phyloP scores from a whole-genome alignment of 1,140 invertebrate genomes.

The Psilanteris sp. region DNA sequence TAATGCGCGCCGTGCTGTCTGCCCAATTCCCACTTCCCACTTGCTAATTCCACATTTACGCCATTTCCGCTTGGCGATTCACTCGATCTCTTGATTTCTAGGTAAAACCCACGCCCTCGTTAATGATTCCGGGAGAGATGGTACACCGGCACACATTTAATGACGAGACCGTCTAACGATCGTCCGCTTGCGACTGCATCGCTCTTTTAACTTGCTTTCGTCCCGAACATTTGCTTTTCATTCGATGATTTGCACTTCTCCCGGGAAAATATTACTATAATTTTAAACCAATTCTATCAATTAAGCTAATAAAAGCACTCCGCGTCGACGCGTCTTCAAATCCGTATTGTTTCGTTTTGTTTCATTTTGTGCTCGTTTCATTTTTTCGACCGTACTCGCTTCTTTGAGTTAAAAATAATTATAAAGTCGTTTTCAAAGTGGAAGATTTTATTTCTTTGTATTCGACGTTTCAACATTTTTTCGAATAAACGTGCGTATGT shows the following conservation, averaged over 20 bases:
- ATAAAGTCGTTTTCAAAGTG: too few species aligned
- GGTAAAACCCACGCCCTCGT: constrained; percentile 69
- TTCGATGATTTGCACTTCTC: constrained; percentile 33
- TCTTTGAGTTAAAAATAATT: too few species aligned
- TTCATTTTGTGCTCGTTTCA: too few species aligned
- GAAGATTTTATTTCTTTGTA: too few species aligned
- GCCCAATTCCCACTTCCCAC: constrained; percentile 72
- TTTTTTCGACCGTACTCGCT: too few species aligned
- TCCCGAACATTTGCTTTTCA: constrained; percentile 33
- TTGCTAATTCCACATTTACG: constrained; percentile 70
- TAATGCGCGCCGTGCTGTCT: constrained; percentile 72
- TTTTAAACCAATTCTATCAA: constrained; percentile 12
- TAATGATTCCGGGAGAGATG: constrained; percentile 60
- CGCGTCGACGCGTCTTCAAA: neutral
- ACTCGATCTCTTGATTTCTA: constrained; percentile 68
- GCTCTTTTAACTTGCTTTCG: constrained; percentile 17
- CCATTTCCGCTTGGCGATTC: constrained; percentile 66
- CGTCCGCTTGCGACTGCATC: constrained; percentile 20
- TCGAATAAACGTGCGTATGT: too few species aligned
- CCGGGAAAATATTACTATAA: constrained; percentile 26
- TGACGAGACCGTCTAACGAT: constrained; percentile 46
- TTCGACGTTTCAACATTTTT: too few species aligned
- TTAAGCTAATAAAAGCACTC: constrained; percentile 6
- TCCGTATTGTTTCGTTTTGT: too few species aligned
- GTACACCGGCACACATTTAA: constrained; percentile 49